phyloP scores from a whole-genome alignment of 2,113 vertebrate genomes.

The Datnioides undecimradiatus region DNA sequence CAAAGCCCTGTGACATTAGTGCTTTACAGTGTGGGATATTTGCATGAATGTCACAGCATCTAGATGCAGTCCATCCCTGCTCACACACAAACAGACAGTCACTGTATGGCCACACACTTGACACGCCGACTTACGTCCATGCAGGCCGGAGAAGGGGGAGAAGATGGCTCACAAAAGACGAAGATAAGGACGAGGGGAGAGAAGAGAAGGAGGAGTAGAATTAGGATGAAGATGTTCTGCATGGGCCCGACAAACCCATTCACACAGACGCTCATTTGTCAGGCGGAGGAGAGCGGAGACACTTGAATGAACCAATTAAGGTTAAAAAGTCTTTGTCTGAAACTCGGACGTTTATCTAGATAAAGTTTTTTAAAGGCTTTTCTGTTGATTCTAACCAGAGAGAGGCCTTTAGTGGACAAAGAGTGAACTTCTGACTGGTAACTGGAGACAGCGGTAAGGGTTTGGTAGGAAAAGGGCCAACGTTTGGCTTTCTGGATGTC shows the following conservation, averaged over 20 bases:
- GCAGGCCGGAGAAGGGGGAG: conserved; percentile 16
- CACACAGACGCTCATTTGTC: conserved; percentile 60
- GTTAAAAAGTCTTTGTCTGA: conserved; percentile 47
- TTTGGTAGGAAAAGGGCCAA: conserved; percentile 56
- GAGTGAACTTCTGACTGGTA: conserved; percentile 71
- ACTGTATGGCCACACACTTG: conserved; percentile 41
- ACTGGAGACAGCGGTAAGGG: conserved; percentile 65
- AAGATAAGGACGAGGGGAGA: conserved; percentile 37
- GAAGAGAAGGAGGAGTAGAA: conserved; percentile 45
- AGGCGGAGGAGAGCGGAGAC: conserved; percentile 21
- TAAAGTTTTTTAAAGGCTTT: conserved; percentile 35
- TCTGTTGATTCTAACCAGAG: conserved; percentile 26
- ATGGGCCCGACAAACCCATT: conserved; percentile 30
- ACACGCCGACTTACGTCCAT: conserved; percentile 64
- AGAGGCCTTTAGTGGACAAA: conserved; percentile 68
- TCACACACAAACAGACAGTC: conserved; percentile 27
- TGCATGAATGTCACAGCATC: conserved; percentile 12
- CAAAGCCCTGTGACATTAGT: neutral
- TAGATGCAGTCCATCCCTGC: neutral
- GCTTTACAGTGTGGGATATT: neutral
- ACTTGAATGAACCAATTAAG: conserved; percentile 54
- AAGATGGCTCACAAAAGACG: conserved; percentile 45
- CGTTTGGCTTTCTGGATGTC: conserved; percentile 35
- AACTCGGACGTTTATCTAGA: conserved; percentile 55
- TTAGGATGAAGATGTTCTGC: conserved; percentile 53